phyloP scores from a whole-genome alignment of 2,888 invertebrate genomes.

The Sicus ferrugineus region DNA sequence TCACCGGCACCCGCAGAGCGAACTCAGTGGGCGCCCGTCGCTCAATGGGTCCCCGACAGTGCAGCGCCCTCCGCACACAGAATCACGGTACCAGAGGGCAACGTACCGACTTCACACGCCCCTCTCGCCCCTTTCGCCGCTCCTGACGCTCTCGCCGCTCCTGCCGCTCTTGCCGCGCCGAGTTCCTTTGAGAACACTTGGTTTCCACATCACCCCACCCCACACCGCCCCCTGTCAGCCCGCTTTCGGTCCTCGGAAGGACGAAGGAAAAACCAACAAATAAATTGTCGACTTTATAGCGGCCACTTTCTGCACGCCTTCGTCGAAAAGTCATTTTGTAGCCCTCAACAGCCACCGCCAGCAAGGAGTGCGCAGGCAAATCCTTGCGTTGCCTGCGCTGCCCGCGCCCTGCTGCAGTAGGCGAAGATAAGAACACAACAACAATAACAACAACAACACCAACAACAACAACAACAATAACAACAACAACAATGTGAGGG shows the following conservation, averaged over 20 bases:
- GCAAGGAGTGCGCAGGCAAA: conserved; percentile 19
- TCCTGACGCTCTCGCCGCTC: too few species aligned
- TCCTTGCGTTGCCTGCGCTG: conserved; percentile 12
- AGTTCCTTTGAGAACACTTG: neutral
- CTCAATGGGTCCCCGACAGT: neutral
- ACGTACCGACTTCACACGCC: neutral
- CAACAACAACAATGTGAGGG: conserved; percentile 1
- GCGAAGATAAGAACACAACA: conserved; percentile 24
- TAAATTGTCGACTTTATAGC: conserved; percentile 23
- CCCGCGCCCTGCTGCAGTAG: neutral
- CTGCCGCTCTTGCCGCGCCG: too few species aligned
- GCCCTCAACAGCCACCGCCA: conserved; percentile 9
- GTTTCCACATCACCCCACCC: neutral
- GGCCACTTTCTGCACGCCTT: conserved; percentile 18
- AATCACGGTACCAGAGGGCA: neutral
- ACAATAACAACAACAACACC: conserved; percentile 9
- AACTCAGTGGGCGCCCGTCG: neutral
- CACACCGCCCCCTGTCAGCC: neutral
- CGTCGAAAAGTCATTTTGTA: conserved; percentile 24
- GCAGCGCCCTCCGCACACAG: neutral
- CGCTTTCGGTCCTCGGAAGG: neutral
- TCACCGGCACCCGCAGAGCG: neutral
- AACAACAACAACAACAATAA: conserved; percentile 10
- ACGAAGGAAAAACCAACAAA: conserved; percentile 16
- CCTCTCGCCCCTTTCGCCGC: neutral